Percentiles rank a stretch among this genome's conserved stretches.
Evolutionary conservation across 2,797 vertebrate genomes (phyloP).

Genomic region (Acipenser transmontanus): DNA sequence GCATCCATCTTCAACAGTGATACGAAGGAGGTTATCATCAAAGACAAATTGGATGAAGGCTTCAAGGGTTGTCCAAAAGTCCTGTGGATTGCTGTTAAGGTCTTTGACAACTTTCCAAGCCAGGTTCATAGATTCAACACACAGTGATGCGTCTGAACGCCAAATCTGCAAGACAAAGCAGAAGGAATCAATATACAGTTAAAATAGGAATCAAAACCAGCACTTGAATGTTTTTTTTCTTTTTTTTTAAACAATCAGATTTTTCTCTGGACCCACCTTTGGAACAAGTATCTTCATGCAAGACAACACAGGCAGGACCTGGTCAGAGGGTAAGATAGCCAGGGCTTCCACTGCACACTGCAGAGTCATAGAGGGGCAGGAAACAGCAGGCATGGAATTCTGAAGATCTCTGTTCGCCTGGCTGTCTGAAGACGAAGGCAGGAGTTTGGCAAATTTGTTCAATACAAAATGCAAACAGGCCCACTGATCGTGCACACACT

Average conservation of each 20-base stretch:
- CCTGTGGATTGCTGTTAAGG: conserved; percentile 77
- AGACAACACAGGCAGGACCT: conserved; percentile 71
- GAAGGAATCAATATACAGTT: too few species aligned
- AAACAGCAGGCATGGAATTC: conserved; percentile 11
- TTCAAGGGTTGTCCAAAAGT: conserved; percentile 85
- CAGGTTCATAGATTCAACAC: conserved; percentile 69
- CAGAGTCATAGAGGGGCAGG: conserved; percentile 37
- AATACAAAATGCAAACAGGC: conserved; percentile 68
- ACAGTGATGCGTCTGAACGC: conserved; percentile 57
- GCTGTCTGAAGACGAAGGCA: conserved; percentile 1
- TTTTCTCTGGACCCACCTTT: conserved; percentile 55
- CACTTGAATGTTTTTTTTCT: too few species aligned
- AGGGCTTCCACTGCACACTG: conserved; percentile 69
- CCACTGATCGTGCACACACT: conserved; percentile 81
- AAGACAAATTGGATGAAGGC: conserved; percentile 75
- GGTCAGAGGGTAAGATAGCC: conserved; percentile 73
- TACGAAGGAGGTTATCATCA: conserved; percentile 60
- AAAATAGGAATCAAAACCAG: too few species aligned
- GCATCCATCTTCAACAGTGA: conserved; percentile 54
- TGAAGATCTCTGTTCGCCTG: conserved; percentile 14
- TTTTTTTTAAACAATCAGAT: fast-evolving
- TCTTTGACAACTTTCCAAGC: conserved; percentile 78
- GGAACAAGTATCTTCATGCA: conserved; percentile 74
- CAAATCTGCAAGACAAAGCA: conserved; percentile 54
- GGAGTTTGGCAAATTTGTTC: conserved; percentile 31